Evolutionary conservation across 1,140 invertebrate species (phyloP), one percentile per base, ranked within the genome.

Genomic region (Semibalanus balanoides): DNA sequence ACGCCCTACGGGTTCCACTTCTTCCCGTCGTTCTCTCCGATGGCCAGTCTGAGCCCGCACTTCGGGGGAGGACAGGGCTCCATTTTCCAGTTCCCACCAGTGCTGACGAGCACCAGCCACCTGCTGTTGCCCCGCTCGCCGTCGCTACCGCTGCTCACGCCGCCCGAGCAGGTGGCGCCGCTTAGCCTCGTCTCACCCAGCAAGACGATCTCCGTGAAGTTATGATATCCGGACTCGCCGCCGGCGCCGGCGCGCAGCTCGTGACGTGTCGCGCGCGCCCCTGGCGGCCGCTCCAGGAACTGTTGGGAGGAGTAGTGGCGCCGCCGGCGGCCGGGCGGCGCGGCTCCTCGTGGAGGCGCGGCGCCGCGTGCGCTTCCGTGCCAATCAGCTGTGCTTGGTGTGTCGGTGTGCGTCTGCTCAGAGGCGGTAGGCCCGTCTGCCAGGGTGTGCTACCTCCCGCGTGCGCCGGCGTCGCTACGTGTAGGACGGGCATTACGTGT

Each of bases 1-100:
- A 79, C 79, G 70, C 82, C 82, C 9, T 77, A 81, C 51, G 75
- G 79, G 7, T 72, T 82, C 25, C 80, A 82, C 74, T 80, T 82
- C 77, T 76, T 83, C n/a, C 29, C 70, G 9, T 72, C 70, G n/a
- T 72, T 72, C 70, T 72, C 70, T 7, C 70, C 70, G 25, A 72
- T 72, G 70, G 70, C 70, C 7, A 76, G 22, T 19, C 75, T 79
- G 28, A 76, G 75, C 27, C 78, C 78, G 17, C 77, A 78, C 31
- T 78, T 77, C 64, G 78, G 78, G 25, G 78, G 77, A 19, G 77
- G 77, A 29, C 75, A 78, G 1, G 74, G 73, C 31, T 78, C 78
- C 29, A 78, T 79, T 70, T 80, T 80, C 76, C 79, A 78, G 43
- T 80, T 80, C 74, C 79, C 79, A 30, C 78, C 78, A 19, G 69